Evolutionary conservation across 2,888 invertebrate genomes (phyloP).

Genomic region (Apoda limacodes): DNA sequence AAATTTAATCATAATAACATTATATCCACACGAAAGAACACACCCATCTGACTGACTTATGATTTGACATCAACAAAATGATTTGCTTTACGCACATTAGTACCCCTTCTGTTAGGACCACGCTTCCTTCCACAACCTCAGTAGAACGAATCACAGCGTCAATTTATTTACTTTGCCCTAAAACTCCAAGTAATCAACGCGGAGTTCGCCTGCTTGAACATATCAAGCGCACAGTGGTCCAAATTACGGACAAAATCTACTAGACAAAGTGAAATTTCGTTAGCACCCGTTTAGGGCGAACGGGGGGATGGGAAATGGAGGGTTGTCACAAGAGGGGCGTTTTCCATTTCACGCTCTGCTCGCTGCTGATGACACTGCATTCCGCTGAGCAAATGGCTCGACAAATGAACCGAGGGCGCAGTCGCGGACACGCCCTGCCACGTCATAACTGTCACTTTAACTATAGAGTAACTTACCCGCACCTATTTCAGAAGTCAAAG

Average conservation of each 20-base stretch:
- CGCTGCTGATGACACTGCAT: slow-evolving; percentile 65
- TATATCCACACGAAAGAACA: slow-evolving; percentile 21
- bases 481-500: slow-evolving; percentile 25
- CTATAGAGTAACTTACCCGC: slow-evolving; percentile 28
- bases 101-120: slow-evolving; percentile 17
- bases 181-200: slow-evolving; percentile 34
- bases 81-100: slow-evolving; percentile 22
- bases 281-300: slow-evolving; percentile 46
- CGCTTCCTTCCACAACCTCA: slow-evolving; percentile 10
- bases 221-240: slow-evolving; percentile 28
- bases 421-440: slow-evolving; percentile 53
- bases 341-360: slow-evolving; percentile 68
- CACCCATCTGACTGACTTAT: slow-evolving; percentile 20
- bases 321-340: slow-evolving; percentile 58
- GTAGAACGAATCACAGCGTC: slow-evolving; percentile 23
- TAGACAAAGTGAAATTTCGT: slow-evolving; percentile 51
- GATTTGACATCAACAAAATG: no score
- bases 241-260: slow-evolving; percentile 32
- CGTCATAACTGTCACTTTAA: slow-evolving; percentile 60
- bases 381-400: slow-evolving; percentile 64
- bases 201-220: slow-evolving; percentile 32
- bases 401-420: slow-evolving; percentile 63
- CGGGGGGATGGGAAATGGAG: slow-evolving; percentile 29
- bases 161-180: slow-evolving; percentile 24
- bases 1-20: no score